Evolutionary conservation across 1,140 invertebrate genomes (phyloP).

Genomic region (Chelonus insularis): DNA sequence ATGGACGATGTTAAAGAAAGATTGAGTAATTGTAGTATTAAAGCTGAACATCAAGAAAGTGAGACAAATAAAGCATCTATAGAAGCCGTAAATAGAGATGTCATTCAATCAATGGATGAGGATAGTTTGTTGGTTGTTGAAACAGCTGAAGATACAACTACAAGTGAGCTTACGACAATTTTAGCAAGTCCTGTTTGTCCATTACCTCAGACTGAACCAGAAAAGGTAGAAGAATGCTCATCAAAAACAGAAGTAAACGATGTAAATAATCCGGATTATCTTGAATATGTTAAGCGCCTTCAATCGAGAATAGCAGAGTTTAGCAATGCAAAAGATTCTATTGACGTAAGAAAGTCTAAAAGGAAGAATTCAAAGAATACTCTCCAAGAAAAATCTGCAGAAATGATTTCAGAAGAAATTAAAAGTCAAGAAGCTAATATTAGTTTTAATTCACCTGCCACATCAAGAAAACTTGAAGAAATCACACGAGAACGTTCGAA

Average conservation of each 20-base stretch:
- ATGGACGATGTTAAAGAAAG: constrained; percentile 50
- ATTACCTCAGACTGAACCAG: constrained; percentile 32
- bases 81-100: constrained; percentile 45
- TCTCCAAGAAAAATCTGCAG: constrained; percentile 40
- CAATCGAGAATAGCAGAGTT: constrained; percentile 74
- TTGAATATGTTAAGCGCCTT: constrained; percentile 69
- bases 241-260: constrained; percentile 27
- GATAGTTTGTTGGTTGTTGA: constrained; percentile 63
- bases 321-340: constrained; percentile 70
- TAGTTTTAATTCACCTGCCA: constrained; percentile 55
- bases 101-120: constrained; percentile 61
- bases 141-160: constrained; percentile 61
- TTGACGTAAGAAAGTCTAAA: constrained; percentile 70
- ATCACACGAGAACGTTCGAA: constrained; percentile 69
- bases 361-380: constrained; percentile 62
- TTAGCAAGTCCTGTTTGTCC: constrained; percentile 62
- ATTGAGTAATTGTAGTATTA: constrained; percentile 32
- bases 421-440: constrained; percentile 37
- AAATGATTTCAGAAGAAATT: constrained; percentile 29
- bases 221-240: constrained; percentile 13
- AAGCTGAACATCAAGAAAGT: constrained; percentile 4
- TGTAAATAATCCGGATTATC: constrained; percentile 60
- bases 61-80: constrained; percentile 6
- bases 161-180: constrained; percentile 63
- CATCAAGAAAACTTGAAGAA: constrained; percentile 66